Base-by-base conservation (phyloP, 1,140 invertebrate species). In the Mercenaria mercenaria region DNA sequence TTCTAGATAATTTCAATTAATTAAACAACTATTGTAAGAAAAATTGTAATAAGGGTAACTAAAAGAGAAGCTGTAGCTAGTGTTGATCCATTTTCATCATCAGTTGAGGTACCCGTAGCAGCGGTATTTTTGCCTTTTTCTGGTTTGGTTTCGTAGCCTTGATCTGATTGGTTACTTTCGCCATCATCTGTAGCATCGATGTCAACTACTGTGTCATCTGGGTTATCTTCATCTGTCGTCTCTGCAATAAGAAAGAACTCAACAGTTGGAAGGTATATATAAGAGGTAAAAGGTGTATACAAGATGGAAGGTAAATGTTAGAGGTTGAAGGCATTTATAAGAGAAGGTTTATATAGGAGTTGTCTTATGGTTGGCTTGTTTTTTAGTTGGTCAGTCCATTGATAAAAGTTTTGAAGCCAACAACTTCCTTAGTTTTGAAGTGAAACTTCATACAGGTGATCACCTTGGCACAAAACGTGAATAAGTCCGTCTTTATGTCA, bases 11-110 rank as follows among this genome's bases (percentile, higher is more conserved):
- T 8, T n/a, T 20, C 37, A 18, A 79, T 50, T 52, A 50, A 43
- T 56, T 52, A 79, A 52, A 79, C 43, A 52, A 72, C 67, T 72
- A 79, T 79, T 26, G 76, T 39, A 20, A 79, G 50, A 20, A 56
- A 79, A 18, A 79, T 50, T 26, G 41, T 32, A 29, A 79, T 32
- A 18, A 79, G 2, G 10, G 76, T 56, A 50, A 52, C n/a, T 79
- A 79, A 52, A 34, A 79, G 8, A 20, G 76, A 79, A 52, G 41
- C 11, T 50, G 76, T 34, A 32, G 50, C n/a, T 6, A 39, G 3
- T 23, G 67, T 41, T 23, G 67, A 72, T 23, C 34, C 32, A 41
- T n/a, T 41, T 37, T 20, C 67, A 39, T n/a, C 67, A 4, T 41
- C 34, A 39, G 18, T 23, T 39, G 59, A 64, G 11, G 8, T 34